A percentile compares a stretch with the other conserved stretches of the same genome.
phyloP scores from a whole-genome alignment of 2,888 invertebrate genomes.

The Pomacea canaliculata region DNA sequence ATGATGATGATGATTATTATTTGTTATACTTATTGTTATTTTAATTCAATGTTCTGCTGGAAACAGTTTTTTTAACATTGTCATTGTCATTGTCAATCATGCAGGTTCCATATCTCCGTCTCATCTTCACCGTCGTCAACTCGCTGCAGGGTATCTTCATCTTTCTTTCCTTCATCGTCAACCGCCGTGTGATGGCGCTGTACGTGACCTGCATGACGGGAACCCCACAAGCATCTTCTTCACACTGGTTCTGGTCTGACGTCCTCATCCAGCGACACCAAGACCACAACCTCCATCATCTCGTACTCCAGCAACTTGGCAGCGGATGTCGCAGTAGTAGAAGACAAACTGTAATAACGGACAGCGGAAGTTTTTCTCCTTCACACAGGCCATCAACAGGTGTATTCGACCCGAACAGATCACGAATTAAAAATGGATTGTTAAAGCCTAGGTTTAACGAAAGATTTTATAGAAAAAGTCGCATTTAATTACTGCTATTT shows the following conservation, averaged over 20 bases:
- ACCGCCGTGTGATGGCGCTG: constrained; percentile 30
- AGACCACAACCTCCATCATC: neutral
- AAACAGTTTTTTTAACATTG: too few relatives aligned
- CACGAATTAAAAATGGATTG: too few relatives aligned
- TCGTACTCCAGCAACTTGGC: neutral
- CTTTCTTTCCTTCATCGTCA: constrained; percentile 38
- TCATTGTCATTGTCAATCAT: neutral
- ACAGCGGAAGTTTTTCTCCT: too few relatives aligned
- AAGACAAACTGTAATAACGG: neutral
- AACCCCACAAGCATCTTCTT: neutral
- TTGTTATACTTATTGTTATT: too few relatives aligned
- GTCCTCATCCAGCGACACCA: constrained; percentile 10
- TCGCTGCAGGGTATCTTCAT: constrained; percentile 39
- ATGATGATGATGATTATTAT: too few relatives aligned
- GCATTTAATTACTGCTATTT: too few relatives aligned
- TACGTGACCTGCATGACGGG: constrained; percentile 14
- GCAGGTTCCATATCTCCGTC: constrained; percentile 17
- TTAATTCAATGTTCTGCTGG: too few relatives aligned
- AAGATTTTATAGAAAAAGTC: too few relatives aligned
- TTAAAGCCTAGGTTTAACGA: too few relatives aligned
- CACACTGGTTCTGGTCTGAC: neutral
- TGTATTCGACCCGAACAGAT: too few relatives aligned
- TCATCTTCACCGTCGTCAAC: constrained; percentile 31
- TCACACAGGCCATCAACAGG: too few relatives aligned
- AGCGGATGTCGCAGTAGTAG: constrained; percentile 8